A percentile compares a stretch with the other conserved stretches of the same genome.
Conservation (phyloP, 2,888 invertebrate species). For the Bellardia pandia region DNA sequence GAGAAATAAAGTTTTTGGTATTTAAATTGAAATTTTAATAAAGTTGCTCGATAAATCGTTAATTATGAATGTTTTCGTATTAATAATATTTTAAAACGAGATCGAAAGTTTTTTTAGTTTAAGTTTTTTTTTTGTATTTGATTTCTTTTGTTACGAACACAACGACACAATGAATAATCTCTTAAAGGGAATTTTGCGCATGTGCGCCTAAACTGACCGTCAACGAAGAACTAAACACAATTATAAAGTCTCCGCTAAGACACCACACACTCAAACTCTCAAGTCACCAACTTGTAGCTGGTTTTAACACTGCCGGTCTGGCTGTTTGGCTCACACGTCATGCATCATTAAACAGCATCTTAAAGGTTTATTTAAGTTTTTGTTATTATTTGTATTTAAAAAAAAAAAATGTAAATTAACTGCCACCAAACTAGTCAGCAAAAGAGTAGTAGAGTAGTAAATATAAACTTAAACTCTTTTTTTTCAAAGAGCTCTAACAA, state of each 20-base stretch:
- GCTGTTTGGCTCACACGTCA: conserved; percentile 8
- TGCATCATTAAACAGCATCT: conserved; percentile 58
- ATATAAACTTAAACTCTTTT: conserved; percentile 15
- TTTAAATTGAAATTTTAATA: conserved; percentile 5
- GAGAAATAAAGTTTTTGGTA: conserved; percentile 9
- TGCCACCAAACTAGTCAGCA: conserved; percentile 4
- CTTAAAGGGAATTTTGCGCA: conserved; percentile 77
- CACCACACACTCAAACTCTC: conserved; percentile 54
- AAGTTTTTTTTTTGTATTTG: background rate
- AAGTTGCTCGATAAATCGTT: conserved; percentile 6
- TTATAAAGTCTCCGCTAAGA: conserved; percentile 51
- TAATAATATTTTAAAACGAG: conserved; percentile 74
- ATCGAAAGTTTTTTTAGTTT: conserved; percentile 78
- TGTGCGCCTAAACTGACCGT: conserved; percentile 84
- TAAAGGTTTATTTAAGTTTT: conserved; percentile 38
- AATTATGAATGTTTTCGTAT: background rate
- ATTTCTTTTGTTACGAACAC: conserved; percentile 17
- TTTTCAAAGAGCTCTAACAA: background rate
- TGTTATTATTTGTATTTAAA: background rate
- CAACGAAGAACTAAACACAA: conserved; percentile 82
- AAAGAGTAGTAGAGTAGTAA: background rate
- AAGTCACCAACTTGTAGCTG: conserved; percentile 18
- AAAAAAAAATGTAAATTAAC: conserved; percentile 34
- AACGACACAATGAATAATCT: conserved; percentile 55
- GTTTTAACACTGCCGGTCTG: conserved; percentile 20